Evolutionary conservation across 2,888 invertebrate species (phyloP), one percentile per base, ranked within the genome.

Genomic region (Drosophila acutilabella): DNA sequence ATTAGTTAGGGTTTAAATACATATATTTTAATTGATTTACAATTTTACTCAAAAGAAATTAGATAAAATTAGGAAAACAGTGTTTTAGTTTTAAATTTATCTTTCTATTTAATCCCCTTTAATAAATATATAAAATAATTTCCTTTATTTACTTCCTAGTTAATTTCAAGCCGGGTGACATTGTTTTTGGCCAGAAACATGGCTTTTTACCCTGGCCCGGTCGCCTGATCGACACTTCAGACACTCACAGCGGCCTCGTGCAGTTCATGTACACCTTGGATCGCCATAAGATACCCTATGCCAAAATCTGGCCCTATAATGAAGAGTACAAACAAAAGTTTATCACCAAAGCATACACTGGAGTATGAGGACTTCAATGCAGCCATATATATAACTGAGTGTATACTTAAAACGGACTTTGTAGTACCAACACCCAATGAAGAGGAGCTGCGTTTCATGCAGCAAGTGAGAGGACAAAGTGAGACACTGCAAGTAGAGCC

Each of bases 131-230:
- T 44, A 20, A 20, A 5, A n/a, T 14, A 14, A 14, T 6, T 33
- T n/a, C 8, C 20, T 4, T n/a, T 10, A 4, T 54, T 33, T 8
- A 23, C 8, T 26, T 59, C 41, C 1, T 6, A 73, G 74, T 20
- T 23, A 0, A 13, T 0, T 26, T 51, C 2, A 18, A 13, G 14
- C 40, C 8, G 0, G 57, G 52, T 2, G 66, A 74, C 0, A 5
- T 75, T 23, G 76, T 81, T 3, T 82, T 82, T 41, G 80, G 66
- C 0, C 11, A 66, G 26, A n/a, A 26, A 0, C 0, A 0, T 7
- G 83, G 77, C 4, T 71, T 52, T 23, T 7, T 70, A 1, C 23
- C 64, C 0, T 79, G 80, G 80, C 82, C 76, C 1, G 76, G 16
- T 10, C 33, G 11, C 13, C 2, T 81, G 5, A 7, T 64, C 0